Conservation (phyloP, 2,113 vertebrate genomes). For the Nothobranchius furzeri region DNA sequence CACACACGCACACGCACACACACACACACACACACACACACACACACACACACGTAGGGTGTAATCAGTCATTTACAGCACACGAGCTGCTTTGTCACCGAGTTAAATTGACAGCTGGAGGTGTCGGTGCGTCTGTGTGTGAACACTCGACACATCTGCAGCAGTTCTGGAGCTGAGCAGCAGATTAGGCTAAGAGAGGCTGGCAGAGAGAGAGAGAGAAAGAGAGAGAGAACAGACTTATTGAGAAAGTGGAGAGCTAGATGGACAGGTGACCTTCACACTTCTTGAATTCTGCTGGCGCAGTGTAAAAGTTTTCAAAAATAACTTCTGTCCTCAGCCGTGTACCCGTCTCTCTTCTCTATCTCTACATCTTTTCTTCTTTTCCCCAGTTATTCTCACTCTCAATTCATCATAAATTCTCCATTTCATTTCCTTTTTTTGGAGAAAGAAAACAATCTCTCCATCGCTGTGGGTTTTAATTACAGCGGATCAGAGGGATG, state of each 20-base stretch:
- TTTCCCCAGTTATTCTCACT: conserved; percentile 23
- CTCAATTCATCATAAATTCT: conserved; percentile 8
- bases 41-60: conserved; percentile 2
- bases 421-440: conserved; percentile 37
- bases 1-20: background rate
- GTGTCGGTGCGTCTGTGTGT: conserved; percentile 24
- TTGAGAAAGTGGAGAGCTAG: conserved; percentile 40
- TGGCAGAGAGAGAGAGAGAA: conserved; percentile 27
- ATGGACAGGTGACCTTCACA: conserved; percentile 53
- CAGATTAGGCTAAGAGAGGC: conserved; percentile 30
- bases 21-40: conserved; percentile 15
- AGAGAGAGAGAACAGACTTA: conserved; percentile 33
- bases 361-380: conserved; percentile 44
- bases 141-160: conserved; percentile 51
- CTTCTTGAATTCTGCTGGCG: conserved; percentile 34
- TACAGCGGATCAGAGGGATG: conserved; percentile 58
- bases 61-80: conserved; percentile 16
- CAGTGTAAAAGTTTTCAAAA: conserved; percentile 44
- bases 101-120: conserved; percentile 35
- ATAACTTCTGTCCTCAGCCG: conserved; percentile 18
- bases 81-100: conserved; percentile 2
- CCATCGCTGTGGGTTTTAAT: conserved; percentile 69
- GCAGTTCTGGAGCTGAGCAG: conserved; percentile 31
- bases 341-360: conserved; percentile 13
- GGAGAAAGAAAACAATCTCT: conserved; percentile 59